A percentile compares a stretch with the other conserved stretches of the same genome.
phyloP scores from a whole-genome alignment of 92 coral and sea anemone species.

The Epizoanthus illoricatus region DNA sequence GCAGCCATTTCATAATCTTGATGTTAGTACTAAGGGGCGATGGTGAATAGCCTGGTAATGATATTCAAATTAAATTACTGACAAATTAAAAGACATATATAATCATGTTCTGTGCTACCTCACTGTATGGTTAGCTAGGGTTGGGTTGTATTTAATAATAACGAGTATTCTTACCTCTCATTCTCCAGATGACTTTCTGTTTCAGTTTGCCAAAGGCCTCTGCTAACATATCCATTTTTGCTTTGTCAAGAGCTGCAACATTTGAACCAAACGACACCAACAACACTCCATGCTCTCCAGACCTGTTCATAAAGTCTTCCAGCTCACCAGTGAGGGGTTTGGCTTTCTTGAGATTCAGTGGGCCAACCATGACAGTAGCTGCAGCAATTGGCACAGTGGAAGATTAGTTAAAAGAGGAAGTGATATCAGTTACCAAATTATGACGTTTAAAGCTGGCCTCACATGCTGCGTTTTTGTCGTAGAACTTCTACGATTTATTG shows the following conservation, averaged over 20 bases:
- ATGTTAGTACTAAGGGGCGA: conserved; percentile 16
- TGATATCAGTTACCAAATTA: background rate
- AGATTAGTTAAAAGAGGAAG: background rate
- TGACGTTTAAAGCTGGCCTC: background rate
- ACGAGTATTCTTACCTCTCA: conserved; percentile 20
- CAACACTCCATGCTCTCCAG: conserved; percentile 30
- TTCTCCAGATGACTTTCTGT: conserved; percentile 42
- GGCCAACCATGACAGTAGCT: conserved; percentile 41
- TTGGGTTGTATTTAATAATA: too few relatives aligned
- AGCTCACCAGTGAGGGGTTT: conserved; percentile 25
- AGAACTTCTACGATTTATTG: too few relatives aligned
- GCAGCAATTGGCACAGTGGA: background rate
- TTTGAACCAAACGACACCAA: conserved; percentile 32
- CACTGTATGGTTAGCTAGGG: too few relatives aligned
- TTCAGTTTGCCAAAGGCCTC: conserved; percentile 37
- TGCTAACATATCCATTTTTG: conserved; percentile 26
- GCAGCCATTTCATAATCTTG: conserved; percentile 31
- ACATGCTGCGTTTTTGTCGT: too few relatives aligned
- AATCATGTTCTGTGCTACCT: too few relatives aligned
- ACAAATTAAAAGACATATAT: too few relatives aligned
- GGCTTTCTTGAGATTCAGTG: background rate
- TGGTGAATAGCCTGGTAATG: conserved; percentile 8
- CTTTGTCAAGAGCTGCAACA: background rate
- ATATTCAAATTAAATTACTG: too few relatives aligned
- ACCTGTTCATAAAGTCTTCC: conserved; percentile 21